Base-by-base conservation (phyloP, 2,113 vertebrate species). In the Python bivittatus region DNA sequence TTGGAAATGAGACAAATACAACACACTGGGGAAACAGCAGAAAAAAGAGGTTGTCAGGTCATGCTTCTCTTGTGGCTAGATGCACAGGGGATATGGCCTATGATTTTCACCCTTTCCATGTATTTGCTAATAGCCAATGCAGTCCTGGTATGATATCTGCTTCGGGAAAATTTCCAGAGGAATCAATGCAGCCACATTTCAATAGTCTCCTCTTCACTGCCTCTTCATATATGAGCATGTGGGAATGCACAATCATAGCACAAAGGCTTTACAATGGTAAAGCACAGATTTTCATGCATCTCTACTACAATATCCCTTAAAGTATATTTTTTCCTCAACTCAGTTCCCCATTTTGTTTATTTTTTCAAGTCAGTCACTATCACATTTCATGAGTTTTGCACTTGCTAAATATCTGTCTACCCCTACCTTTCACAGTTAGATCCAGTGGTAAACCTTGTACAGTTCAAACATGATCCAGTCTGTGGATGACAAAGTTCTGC, bases 391-490 rank as follows among this genome's bases (percentile, higher is more conserved):
- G 22, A 64, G 60, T 22, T 61, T 23, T 1, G 6, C 0, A 0
- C 0, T 0, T 42, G 79, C 86, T 42, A 86, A 44, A 92, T 42
- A 12, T 44, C 13, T n/a, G 3, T n/a, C 48, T 1, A 42, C 44
- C 0, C 53, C 42, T 96, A 98, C 98, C 97, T 98, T 95, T 99
- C 98, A 94, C 98, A 99, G 94, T 42, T 94, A 6, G 56, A 95
- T 68, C 98, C 98, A 1, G 97, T 92, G 2, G 98, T 96, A 90
- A 98, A 97, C 0, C 94, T 94, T 0, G 92, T 94, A 84, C 99
- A 99, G 91, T 91, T 53, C 60, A 97, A 88, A 94, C 99, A 99
- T 0, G 15, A 95, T 92, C 98, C 98, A 0, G 96, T 98, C 84
- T 95, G 61, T 0, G 96, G 95, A 25, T 99, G 94, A 6, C 99